Base-by-base conservation (phyloP, 2,113 vertebrate genomes). In the Tupaia chinensis region DNA sequence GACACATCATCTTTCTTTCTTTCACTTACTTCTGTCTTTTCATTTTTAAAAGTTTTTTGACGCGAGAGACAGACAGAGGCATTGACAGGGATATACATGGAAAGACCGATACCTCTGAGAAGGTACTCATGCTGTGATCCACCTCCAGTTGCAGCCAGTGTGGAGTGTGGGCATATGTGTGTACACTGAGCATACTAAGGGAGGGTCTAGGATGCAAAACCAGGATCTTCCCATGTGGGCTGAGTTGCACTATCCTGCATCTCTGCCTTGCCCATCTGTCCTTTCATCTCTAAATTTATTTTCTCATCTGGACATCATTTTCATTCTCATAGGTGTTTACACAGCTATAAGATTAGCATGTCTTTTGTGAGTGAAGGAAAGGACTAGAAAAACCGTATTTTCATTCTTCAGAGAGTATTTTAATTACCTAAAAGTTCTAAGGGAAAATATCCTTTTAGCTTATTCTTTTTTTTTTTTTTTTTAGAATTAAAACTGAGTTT, bases 401-500 rank as follows among this genome's bases (percentile, higher is more conserved):
- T 20, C 68, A 13, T 56, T 25, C 63, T 95, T 89, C 63, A 44
- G 34, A 60, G n/a, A 96, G 22, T 23, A 53, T 87, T 82, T 65
- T 82, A 63, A 27, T 81, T 65, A 89, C 22, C 53, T 77, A 76
- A 91, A 68, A 78, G 23, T 19, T 66, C 25, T 58, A 53, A 88
- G 53, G 74, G 72, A 91, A 87, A 77, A 25, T 61, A 74, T 54
- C 9, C 0, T 0, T 54, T 93, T 97, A 83, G 27, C 78, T 95
- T 86, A 95, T 65, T 74, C n/a, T 3, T 32, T 32, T 32, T 32
- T 32, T 32, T 32, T 32, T 32, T 44, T 4, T 66, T 72, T 74
- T 63, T 13, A 82, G 23, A 95, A 29, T 60, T 79, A 68, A 80
- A 94, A 97, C 83, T 92, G 23, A 53, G n/a, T 56, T 80, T 88